Evolutionary conservation across 2,797 vertebrate genomes (phyloP), one percentile per base, ranked within the genome.

Genomic region (Esox masquinongy): DNA sequence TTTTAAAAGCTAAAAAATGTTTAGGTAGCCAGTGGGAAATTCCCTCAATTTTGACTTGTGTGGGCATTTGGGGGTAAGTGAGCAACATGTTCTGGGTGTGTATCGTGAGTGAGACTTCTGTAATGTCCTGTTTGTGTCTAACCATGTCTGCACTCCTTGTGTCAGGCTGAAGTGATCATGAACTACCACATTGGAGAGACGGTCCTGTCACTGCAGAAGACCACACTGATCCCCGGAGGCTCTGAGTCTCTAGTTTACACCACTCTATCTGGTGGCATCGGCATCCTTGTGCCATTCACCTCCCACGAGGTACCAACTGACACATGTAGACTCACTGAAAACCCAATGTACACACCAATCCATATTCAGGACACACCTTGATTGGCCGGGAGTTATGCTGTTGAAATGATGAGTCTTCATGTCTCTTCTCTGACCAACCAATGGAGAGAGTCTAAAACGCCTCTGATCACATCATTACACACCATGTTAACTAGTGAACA

Each of bases 121-220:
- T 59, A 59, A 22, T 80, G 82, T 72, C 50, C 14, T 5, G 22
- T 49, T 19, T 70, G 22, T 12, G 17, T 31, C 66, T n/a, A 6
- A 36, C 59, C 0, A 51, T 70, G 49, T 0, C n/a, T 17, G 12
- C 8, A 31, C 5, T 49, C 39, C 17, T 39, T 15, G 31, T 39
- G 7, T 4, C 14, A 99, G 98, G 98, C 98, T 11, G 97, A 99
- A 81, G 95, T 99, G 72, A 95, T 99, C 14, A 93, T 99, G 87
- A 99, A 99, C 87, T 99, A 99, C 68, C 98, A 99, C 0, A 95
- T 99, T 0, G 98, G 98, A 51, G 97, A 99, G 88, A 98, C 97
- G 0, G 94, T 99, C 72, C 91, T 99, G 22, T 99, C 98, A 0
- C 93, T 99, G 6, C 98, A 99, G 93, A 99, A 98, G 91, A 99